phyloP scores from a whole-genome alignment of 2,113 vertebrate genomes.

The Myodes glareolus region DNA sequence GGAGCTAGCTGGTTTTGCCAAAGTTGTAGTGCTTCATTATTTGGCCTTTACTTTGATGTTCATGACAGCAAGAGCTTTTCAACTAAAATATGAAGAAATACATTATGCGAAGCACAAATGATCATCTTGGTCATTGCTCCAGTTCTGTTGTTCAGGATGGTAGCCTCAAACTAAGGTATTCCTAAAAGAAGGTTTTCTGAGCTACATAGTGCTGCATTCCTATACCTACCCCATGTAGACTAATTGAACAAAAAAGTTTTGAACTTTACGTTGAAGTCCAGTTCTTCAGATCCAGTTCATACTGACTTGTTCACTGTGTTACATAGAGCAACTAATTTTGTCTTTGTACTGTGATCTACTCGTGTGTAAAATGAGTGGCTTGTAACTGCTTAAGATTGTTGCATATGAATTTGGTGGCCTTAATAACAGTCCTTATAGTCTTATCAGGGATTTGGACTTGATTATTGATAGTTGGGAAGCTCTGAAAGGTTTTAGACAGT shows the following conservation, averaged over 20 bases:
- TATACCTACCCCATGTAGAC: background rate
- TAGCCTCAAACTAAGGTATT: background rate
- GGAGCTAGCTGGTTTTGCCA: background rate
- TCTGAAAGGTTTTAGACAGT: background rate
- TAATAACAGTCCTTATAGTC: conserved; percentile 14
- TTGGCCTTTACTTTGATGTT: background rate
- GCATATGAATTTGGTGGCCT: conserved; percentile 27
- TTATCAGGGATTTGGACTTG: conserved; percentile 12
- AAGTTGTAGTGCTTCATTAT: background rate
- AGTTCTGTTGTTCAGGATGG: background rate
- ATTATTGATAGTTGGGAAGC: conserved; percentile 24
- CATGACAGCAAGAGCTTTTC: background rate
- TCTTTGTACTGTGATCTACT: conserved; percentile 30
- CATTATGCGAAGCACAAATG: background rate
- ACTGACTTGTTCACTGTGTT: background rate
- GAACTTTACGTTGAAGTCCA: background rate
- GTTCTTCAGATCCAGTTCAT: background rate
- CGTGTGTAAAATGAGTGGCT: conserved; percentile 44
- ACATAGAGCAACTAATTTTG: background rate
- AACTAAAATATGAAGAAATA: background rate
- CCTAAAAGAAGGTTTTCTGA: background rate
- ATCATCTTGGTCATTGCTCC: background rate
- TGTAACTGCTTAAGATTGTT: background rate
- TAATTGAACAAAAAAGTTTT: conserved; percentile 18
- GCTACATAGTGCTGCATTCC: background rate